Evolutionary conservation across 2,888 invertebrate genomes (phyloP).

Genomic region (Drosophila birchii): DNA sequence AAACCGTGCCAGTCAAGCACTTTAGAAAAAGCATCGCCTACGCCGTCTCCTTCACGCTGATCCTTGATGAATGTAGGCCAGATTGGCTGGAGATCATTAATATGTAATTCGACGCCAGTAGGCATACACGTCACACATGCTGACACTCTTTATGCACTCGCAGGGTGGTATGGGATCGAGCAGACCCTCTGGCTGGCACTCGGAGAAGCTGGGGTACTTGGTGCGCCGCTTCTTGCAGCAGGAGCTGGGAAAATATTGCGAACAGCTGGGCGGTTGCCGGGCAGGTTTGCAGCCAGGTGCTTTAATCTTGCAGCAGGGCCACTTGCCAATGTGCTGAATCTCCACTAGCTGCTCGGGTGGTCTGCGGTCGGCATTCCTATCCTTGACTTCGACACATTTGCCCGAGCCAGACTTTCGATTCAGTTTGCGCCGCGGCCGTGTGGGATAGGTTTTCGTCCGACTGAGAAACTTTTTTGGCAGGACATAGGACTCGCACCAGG

Average conservation of each 20-base stretch:
- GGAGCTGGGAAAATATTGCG: fast-evolving
- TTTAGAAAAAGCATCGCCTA: too few relatives aligned
- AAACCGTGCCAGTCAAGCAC: too few relatives aligned
- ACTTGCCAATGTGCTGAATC: background rate
- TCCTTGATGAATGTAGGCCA: too few relatives aligned
- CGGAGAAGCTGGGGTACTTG: conserved; percentile 52
- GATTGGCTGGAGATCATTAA: too few relatives aligned
- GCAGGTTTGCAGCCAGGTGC: conserved; percentile 2
- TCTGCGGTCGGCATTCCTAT: background rate
- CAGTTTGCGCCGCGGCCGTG: background rate
- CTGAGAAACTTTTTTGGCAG: background rate
- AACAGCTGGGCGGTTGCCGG: conserved; percentile 15
- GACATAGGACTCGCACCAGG: conserved; percentile 47
- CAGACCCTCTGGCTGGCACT: conserved; percentile 39
- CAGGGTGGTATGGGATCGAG: conserved; percentile 15
- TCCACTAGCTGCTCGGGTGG: conserved; percentile 22
- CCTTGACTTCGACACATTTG: conserved; percentile 1
- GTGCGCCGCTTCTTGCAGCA: conserved; percentile 49
- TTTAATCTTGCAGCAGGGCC: conserved; percentile 46
- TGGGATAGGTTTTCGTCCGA: conserved; percentile 34
- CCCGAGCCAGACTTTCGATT: background rate
- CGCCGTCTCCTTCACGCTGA: too few relatives aligned
- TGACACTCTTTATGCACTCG: conserved; percentile 32
- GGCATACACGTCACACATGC: conserved; percentile 48
- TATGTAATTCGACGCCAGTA: conserved; percentile 9